phyloP scores from a whole-genome alignment of 30 jellyfish, hydroid and myxozoan species.

The Chrysaora quinquecirrha region DNA sequence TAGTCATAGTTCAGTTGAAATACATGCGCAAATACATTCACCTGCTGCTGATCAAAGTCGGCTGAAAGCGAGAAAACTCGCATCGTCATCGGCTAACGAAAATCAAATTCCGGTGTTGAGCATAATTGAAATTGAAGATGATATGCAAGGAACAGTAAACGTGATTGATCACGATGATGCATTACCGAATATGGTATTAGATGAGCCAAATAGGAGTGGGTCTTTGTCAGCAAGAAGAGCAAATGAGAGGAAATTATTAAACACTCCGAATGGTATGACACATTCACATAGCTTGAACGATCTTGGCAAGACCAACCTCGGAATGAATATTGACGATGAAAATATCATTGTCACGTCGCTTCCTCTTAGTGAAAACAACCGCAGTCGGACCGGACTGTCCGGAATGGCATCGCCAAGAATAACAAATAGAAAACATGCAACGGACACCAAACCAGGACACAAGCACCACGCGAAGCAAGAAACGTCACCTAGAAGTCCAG shows the following conservation, averaged over 20 bases:
- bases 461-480: constrained; percentile 14
- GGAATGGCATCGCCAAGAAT: constrained; percentile 65
- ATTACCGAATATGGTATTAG: constrained; percentile 69
- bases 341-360: constrained; percentile 16
- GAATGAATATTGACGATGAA: constrained; percentile 59
- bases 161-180: constrained; percentile 54
- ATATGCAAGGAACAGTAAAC: constrained; percentile 57
- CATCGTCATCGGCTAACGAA: constrained; percentile 9
- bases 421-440: constrained; percentile 15
- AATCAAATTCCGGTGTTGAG: constrained; percentile 48
- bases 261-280: constrained; percentile 23
- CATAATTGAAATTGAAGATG: constrained; percentile 54
- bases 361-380: constrained; percentile 57
- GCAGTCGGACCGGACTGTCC: constrained; percentile 65
- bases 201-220: constrained; percentile 1
- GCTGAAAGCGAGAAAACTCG: background rate
- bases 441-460: constrained; percentile 15
- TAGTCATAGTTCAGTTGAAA: constrained; percentile 69
- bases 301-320: constrained; percentile 57
- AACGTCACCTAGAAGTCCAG: constrained; percentile 59
- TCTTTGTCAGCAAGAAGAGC: constrained; percentile 31
- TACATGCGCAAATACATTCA: constrained; percentile 67
- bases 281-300: constrained; percentile 65
- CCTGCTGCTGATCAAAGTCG: constrained; percentile 8
- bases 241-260: background rate